Evolutionary conservation across 2,113 vertebrate species (phyloP), one percentile per base, ranked within the genome.

Genomic region (Nesogale talazaci): DNA sequence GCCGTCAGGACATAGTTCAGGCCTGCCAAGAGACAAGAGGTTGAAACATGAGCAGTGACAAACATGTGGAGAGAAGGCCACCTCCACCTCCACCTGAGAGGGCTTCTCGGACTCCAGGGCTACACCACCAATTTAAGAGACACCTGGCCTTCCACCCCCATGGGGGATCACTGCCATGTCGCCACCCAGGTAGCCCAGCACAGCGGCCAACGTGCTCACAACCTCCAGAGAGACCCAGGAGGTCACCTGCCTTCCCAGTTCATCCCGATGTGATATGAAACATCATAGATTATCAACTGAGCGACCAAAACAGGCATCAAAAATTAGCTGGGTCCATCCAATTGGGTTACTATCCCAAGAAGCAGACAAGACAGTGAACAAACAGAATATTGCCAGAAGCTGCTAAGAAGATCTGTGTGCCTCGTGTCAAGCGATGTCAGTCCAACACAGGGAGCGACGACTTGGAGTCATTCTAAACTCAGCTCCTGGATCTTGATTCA

Each of bases 1-100:
- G 99, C 99, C 0, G 98, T 99, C 96, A 99, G 97, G 97, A 99
- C 98, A 69, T 99, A 99, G 96, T 98, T 98, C 98, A 99, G 92
- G 89, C 98, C 99, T 99, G 98, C 87, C 72, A 69, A 91, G 61
- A 83, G 94, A 95, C 0, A 36, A 86, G 22, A 94, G 69, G 52
- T 36, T 42, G 85, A 76, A 90, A 36, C 11, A 42, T 97, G 75
- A 93, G 90, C 76, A 90, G 65, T 61, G 79, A 69, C n/a, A 72
- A 92, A 97, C 27, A 86, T 70, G 14, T 65, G 12, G 93, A 79
- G 56, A 87, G 27, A 36, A 94, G 83, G 38, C 27, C 79, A 90
- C 91, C 90, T 94, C 90, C 8, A 16, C 23, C 29, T 20, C 56
- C 31, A 38, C 10, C 9, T 36, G n/a, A 7, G 19, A 42, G 38